A percentile compares a stretch with the other conserved stretches of the same genome.
Evolutionary conservation across 64 coral and sea anemone species (phyloP).

Genomic region (Stichodactyla helianthus): DNA sequence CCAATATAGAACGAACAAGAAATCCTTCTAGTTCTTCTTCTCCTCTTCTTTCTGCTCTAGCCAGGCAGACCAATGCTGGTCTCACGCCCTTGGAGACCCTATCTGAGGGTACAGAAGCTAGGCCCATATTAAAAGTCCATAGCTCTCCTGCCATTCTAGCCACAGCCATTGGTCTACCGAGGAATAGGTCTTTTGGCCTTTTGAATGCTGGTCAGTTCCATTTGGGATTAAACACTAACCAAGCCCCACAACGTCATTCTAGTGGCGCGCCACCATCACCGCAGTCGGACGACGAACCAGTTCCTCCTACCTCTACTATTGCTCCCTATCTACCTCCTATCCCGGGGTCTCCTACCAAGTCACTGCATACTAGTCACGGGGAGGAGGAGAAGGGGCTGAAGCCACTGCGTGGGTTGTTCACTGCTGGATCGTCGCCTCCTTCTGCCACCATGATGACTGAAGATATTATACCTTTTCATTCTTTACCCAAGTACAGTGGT

Average conservation of each 20-base stretch:
- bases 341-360: slow-evolving; percentile 81
- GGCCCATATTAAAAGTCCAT: slow-evolving; percentile 81
- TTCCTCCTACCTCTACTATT: slow-evolving; percentile 34
- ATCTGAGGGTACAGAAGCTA: slow-evolving; percentile 44
- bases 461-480: slow-evolving; percentile 25
- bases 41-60: slow-evolving; percentile 70
- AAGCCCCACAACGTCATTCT: background rate
- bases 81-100: slow-evolving; percentile 30
- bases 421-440: slow-evolving; percentile 50
- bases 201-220: background rate
- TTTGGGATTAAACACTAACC: background rate
- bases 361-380: slow-evolving; percentile 29
- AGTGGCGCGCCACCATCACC: background rate
- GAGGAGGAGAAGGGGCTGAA: slow-evolving; percentile 51
- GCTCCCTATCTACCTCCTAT: slow-evolving; percentile 69
- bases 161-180: slow-evolving; percentile 60
- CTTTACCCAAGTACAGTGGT: slow-evolving; percentile 9
- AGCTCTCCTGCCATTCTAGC: slow-evolving; percentile 80
- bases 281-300: slow-evolving; percentile 12
- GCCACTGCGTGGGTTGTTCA: slow-evolving; percentile 71
- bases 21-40: slow-evolving; percentile 28
- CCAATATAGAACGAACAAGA: slow-evolving; percentile 48
- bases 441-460: background rate
- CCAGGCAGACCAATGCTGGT: slow-evolving; percentile 49
- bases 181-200: slow-evolving; percentile 53